Percentiles rank a stretch among this genome's conserved stretches.
Evolutionary conservation across 1,140 invertebrate genomes (phyloP).

Genomic region (Drosophila sturtevanti): DNA sequence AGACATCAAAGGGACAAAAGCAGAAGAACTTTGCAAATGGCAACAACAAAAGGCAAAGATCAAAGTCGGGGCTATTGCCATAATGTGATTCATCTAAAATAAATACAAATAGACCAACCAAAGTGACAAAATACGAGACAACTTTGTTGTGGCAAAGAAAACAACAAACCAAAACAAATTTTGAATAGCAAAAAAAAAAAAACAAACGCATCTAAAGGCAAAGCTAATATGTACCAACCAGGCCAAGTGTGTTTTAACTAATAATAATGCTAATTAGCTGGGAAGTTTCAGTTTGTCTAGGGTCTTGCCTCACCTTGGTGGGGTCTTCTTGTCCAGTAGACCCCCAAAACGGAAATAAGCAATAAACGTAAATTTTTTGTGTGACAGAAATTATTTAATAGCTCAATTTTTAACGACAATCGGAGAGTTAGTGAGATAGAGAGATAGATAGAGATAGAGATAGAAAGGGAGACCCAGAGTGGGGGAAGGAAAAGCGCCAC

Average conservation of each 20-base stretch:
- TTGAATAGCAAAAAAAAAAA: conserved; percentile 69
- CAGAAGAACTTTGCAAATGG: conserved; percentile 28
- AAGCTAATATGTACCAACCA: too few relatives aligned
- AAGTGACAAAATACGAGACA: conserved; percentile 65
- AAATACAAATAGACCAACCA: conserved; percentile 32
- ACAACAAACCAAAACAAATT: conserved; percentile 45
- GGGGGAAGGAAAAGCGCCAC: conserved; percentile 49
- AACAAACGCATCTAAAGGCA: background rate
- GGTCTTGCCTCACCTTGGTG: background rate
- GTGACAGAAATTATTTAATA: conserved; percentile 81
- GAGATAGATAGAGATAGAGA: too few relatives aligned
- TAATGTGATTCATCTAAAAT: conserved; percentile 55
- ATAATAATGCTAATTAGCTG: conserved; percentile 77
- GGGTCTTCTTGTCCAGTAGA: conserved; percentile 9
- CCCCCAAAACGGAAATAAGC: conserved; percentile 67
- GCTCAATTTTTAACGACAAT: conserved; percentile 67
- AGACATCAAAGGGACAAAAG: conserved; percentile 54
- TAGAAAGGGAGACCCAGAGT: too few relatives aligned
- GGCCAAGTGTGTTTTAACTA: conserved; percentile 36
- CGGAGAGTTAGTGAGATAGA: too few relatives aligned
- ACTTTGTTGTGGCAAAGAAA: conserved; percentile 47
- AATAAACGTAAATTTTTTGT: conserved; percentile 77
- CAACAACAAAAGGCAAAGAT: conserved; percentile 58
- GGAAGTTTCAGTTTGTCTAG: conserved; percentile 32
- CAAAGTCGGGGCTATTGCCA: conserved; percentile 43